Conservation (phyloP, 2,888 invertebrate species). For the Schizotus pectinicornis region DNA sequence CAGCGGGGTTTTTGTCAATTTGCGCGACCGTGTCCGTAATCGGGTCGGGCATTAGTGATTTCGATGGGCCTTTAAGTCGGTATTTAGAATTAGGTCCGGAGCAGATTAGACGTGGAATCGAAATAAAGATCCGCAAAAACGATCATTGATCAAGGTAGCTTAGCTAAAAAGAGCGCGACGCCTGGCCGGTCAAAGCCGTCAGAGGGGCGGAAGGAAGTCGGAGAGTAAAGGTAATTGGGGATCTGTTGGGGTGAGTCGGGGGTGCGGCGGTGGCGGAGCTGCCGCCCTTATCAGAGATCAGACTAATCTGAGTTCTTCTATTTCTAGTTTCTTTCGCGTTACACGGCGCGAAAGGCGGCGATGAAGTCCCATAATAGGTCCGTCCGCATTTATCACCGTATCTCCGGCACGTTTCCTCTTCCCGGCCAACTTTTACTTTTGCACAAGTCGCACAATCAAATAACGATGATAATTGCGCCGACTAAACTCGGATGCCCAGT, state of each 20-base stretch:
- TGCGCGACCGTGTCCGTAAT: no score
- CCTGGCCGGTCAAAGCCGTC: conserved; percentile 43
- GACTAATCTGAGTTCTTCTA: conserved; percentile 55
- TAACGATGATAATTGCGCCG: conserved; percentile 53
- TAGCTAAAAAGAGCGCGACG: conserved; percentile 38
- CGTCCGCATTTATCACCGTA: conserved; percentile 53
- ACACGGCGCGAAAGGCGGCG: conserved; percentile 49
- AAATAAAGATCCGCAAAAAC: conserved; percentile 43
- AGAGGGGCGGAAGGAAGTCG: conserved; percentile 39
- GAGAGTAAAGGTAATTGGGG: conserved; percentile 47
- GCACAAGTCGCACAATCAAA: conserved; percentile 47
- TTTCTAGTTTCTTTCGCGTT: conserved; percentile 53
- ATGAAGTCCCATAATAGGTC: conserved; percentile 53
- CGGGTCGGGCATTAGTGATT: no score
- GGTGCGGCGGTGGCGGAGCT: conserved; percentile 31
- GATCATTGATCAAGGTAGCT: conserved; percentile 47
- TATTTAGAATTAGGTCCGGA: neutral
- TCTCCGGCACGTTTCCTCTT: conserved; percentile 52
- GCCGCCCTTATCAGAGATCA: conserved; percentile 50
- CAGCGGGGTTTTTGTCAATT: no score
- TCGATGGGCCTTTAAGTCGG: no score
- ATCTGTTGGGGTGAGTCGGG: conserved; percentile 33
- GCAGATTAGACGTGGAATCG: conserved; percentile 35
- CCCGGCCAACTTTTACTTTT: conserved; percentile 47
- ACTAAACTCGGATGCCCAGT: conserved; percentile 48